phyloP scores from a whole-genome alignment of 2,888 invertebrate genomes.

The Tolmerus cingulatus region DNA sequence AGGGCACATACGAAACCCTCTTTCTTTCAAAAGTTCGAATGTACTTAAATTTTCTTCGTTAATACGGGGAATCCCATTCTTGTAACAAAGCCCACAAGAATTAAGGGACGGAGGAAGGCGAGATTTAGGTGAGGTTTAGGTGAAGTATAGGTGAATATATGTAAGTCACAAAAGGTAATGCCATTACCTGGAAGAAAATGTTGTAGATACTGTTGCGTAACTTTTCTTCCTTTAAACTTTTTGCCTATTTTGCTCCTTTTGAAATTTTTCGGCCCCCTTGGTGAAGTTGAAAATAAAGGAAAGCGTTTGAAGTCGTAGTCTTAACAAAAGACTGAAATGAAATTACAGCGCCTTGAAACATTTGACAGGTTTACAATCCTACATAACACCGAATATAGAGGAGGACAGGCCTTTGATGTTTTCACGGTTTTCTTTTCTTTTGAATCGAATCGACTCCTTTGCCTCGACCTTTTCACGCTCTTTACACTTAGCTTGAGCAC shows the following conservation, averaged over 20 bases:
- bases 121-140: too few species aligned
- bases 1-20: background rate
- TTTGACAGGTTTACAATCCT: background rate
- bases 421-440: background rate
- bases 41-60: background rate
- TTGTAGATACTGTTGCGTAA: background rate
- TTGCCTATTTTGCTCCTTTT: background rate
- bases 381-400: background rate
- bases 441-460: background rate
- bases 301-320: background rate
- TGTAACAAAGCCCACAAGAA: background rate
- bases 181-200: background rate
- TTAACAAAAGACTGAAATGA: background rate
- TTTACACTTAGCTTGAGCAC: background rate
- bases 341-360: background rate
- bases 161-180: background rate
- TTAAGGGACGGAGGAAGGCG: background rate
- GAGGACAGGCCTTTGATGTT: background rate
- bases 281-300: background rate
- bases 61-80: background rate
- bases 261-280: background rate
- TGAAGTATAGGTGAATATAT: background rate
- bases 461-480: background rate
- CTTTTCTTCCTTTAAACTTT: background rate
- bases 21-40: background rate